phyloP scores from a whole-genome alignment of 2,888 invertebrate species.

The Chymomyza procnemis region DNA sequence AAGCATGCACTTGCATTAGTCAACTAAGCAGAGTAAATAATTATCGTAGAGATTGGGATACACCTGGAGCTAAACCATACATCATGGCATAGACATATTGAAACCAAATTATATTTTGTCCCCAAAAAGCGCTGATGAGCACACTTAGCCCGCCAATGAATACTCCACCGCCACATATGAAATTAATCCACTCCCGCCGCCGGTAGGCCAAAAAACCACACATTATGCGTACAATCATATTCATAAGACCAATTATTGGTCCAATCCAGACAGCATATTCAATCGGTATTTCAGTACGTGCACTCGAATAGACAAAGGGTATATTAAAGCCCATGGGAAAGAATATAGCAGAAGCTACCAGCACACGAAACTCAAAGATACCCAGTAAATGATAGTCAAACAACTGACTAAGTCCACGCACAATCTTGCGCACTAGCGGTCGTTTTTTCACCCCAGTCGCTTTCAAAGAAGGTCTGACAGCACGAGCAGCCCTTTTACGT shows the following conservation, averaged over 20 bases:
- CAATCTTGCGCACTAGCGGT: constrained; percentile 35
- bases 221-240: constrained; percentile 80
- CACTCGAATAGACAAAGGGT: constrained; percentile 85
- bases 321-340: constrained; percentile 88
- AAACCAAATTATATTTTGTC: constrained; percentile 62
- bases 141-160: constrained; percentile 80
- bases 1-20: background rate
- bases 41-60: background rate
- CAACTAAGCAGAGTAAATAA: background rate
- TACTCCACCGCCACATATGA: constrained; percentile 66
- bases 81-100: constrained; percentile 65
- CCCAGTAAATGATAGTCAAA: constrained; percentile 65
- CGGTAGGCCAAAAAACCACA: constrained; percentile 69
- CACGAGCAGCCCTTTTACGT: too few species aligned
- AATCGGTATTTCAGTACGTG: constrained; percentile 79
- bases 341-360: constrained; percentile 81
- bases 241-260: constrained; percentile 84
- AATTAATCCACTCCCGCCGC: constrained; percentile 49
- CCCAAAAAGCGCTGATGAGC: constrained; percentile 83
- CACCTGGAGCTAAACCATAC: constrained; percentile 72
- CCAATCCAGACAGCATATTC: constrained; percentile 42
- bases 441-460: too few species aligned
- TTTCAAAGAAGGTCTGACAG: too few species aligned
- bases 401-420: constrained; percentile 48
- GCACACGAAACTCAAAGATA: constrained; percentile 72